Base-by-base conservation (phyloP, 1,140 invertebrate genomes). In the Papilio polyxenes region DNA sequence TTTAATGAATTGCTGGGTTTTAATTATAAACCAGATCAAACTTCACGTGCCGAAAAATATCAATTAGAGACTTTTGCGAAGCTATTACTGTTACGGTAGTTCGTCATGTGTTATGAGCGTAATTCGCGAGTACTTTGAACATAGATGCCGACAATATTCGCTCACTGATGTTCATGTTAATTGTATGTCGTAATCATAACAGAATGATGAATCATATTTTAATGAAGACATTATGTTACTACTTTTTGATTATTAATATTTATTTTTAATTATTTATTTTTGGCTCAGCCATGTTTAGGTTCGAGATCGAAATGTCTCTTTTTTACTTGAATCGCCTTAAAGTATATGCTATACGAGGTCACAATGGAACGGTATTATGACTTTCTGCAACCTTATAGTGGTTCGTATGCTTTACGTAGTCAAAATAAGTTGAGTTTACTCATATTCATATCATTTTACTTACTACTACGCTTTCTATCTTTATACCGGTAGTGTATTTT, bases 31-130 rank as follows among this genome's bases (percentile, higher is more conserved):
- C 49, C 9, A 51, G 49, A 51, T 51, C 49, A 87, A 86, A 82
- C 84, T 85, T 89, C 86, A 89, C 86, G 87, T 88, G 82, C 88
- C 80, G 88, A 87, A 89, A 88, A 89, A 83, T 87, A 82, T 83
- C 49, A 83, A 85, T 79, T 85, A 37, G 81, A 83, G 81, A 83
- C 83, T 81, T 86, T 44, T 80, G 79, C 65, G 83, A 80, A 82
- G 31, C 78, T 56, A 53, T 87, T 87, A 83, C 84, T 56, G 59
- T 87, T 87, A 83, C 85, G 85, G 82, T 72, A 40, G 74, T 77
- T 81, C 75, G 75, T 79, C 10, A 62, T 37, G 51, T 56, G 17
- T 81, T 48, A 79, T 48, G 75, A 40, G 49, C 40, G 53, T 74
- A 77, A 78, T 44, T 49, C 40, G 62, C 40, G 9, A 75, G 23